Evolutionary conservation across 2,888 invertebrate species (phyloP).

Genomic region (Chydorus sphaericus): DNA sequence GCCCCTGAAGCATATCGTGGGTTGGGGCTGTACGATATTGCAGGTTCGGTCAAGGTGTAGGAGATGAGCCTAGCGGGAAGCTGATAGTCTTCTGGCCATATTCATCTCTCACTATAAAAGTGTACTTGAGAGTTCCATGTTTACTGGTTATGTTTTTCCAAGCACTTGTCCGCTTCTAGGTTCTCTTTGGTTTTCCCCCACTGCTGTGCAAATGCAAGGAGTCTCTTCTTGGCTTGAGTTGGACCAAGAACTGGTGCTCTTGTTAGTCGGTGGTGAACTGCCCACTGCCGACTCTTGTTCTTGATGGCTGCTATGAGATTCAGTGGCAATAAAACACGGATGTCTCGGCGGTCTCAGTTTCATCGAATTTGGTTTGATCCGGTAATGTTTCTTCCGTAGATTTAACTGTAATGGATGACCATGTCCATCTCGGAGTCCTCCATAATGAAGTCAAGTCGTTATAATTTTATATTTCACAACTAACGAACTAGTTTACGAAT

Average conservation of each 20-base stretch:
- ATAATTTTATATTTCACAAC: no score
- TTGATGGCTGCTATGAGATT: no score
- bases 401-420: no score
- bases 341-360: no score
- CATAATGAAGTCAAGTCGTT: no score
- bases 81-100: neutral
- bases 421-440: no score
- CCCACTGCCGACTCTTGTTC: no score
- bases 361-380: no score
- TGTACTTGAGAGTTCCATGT: conserved; percentile 8
- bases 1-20: neutral
- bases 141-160: neutral
- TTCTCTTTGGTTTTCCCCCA: neutral
- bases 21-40: neutral
- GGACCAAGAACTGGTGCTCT: conserved; percentile 27
- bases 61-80: neutral
- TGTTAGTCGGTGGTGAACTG: no score
- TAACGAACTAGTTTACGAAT: no score
- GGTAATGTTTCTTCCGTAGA: no score
- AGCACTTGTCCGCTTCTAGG: neutral
- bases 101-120: neutral
- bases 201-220: conserved; percentile 29
- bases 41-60: neutral
- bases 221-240: conserved; percentile 30
- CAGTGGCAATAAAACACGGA: no score